Evolutionary conservation across 2,113 vertebrate species (phyloP).

Genomic region (Cochlearius cochlearius): DNA sequence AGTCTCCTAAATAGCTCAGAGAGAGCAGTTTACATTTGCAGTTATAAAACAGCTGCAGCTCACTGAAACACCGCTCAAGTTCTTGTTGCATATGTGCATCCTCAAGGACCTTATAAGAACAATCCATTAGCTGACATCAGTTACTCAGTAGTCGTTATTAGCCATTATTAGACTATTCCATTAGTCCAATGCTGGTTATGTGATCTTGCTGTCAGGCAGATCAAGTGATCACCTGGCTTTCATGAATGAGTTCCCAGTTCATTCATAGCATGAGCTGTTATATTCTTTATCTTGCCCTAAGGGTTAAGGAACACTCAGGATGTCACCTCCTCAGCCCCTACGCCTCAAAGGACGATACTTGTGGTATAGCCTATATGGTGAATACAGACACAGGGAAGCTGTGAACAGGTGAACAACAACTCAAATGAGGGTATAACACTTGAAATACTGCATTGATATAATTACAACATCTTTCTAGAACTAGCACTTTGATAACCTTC

Average conservation of each 20-base stretch:
- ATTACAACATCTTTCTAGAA: background rate
- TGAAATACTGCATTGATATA: background rate
- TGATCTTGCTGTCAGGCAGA: background rate
- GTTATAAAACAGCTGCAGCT: background rate
- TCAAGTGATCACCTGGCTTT: background rate
- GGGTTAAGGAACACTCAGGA: background rate
- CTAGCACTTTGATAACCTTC: conserved; percentile 24
- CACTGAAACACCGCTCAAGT: background rate
- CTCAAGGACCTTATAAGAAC: background rate
- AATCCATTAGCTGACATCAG: background rate
- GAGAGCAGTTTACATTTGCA: background rate
- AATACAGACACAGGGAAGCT: background rate
- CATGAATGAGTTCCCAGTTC: background rate
- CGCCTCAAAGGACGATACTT: background rate
- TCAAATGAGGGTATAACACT: background rate
- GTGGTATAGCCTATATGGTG: background rate
- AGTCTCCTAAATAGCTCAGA: background rate
- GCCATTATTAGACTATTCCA: background rate
- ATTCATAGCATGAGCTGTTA: background rate
- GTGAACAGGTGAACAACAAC: background rate
- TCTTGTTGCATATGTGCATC: background rate
- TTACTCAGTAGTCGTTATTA: background rate
- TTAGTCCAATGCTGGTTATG: background rate
- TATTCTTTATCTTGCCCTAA: background rate
- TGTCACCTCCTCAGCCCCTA: background rate